Conservation (phyloP, 2,888 invertebrate species). For the Rotaria socialis region DNA sequence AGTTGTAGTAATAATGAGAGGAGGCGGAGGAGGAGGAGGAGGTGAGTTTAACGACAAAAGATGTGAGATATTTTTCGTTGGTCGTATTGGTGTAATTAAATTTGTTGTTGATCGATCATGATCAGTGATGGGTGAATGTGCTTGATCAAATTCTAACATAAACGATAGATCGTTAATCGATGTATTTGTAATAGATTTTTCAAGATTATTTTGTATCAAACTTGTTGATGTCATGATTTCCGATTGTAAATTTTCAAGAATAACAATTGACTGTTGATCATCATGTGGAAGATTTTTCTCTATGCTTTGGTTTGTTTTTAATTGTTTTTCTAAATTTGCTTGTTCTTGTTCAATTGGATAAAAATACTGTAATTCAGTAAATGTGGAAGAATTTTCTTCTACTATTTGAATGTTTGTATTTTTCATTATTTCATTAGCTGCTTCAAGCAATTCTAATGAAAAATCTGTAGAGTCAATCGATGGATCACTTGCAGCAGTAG, state of each 20-base stretch:
- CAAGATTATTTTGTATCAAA: not conserved
- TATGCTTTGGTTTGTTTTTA: not conserved
- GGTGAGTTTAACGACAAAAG: too few relatives aligned
- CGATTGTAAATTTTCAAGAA: not conserved
- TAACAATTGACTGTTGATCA: not conserved
- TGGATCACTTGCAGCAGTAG: not conserved
- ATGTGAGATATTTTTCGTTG: too few relatives aligned
- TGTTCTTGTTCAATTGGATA: not conserved
- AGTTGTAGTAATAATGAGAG: too few relatives aligned
- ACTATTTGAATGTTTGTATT: not conserved
- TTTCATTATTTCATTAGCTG: not conserved
- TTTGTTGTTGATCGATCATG: not conserved
- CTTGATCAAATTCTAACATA: not conserved
- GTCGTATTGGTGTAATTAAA: not conserved
- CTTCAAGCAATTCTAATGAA: not conserved
- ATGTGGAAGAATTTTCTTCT: not conserved
- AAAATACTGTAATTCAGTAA: not conserved
- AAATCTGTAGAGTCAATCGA: not conserved
- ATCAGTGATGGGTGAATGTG: not conserved
- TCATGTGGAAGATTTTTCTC: too few relatives aligned
- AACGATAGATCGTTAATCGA: not conserved
- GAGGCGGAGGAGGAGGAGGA: too few relatives aligned
- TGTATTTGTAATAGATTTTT: not conserved
- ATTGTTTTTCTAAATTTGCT: not conserved
- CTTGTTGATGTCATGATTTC: not conserved